Evolutionary conservation across 2,797 vertebrate genomes (phyloP).

Genomic region (Distichodus sexfasciatus): DNA sequence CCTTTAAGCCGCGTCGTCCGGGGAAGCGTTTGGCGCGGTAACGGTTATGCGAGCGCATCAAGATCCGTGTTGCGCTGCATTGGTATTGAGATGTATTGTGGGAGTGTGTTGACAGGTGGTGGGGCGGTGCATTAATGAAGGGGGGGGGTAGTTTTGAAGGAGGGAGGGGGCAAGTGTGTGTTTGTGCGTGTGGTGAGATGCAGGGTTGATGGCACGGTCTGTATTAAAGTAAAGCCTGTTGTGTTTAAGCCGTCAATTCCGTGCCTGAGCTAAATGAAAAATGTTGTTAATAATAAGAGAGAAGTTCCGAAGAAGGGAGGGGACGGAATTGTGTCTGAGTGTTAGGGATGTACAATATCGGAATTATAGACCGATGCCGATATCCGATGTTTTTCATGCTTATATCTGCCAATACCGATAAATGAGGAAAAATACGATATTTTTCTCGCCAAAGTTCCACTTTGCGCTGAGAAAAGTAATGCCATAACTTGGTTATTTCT

Average conservation of each 20-base stretch:
- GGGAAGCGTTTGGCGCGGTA: conserved; percentile 64
- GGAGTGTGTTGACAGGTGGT: conserved; percentile 33
- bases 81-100: conserved; percentile 53
- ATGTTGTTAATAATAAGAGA: not conserved
- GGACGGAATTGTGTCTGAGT: no score
- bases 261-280: not conserved
- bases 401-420: no score
- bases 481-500: no score
- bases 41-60: conserved; percentile 65
- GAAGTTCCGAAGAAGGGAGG: no score
- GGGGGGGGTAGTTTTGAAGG: not conserved
- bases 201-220: not conserved
- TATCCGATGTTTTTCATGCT: no score
- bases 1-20: conserved; percentile 80
- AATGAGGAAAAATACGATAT: no score
- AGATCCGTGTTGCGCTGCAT: conserved; percentile 50
- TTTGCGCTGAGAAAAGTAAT: no score
- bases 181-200: not conserved
- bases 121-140: conserved; percentile 26
- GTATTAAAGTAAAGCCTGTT: not conserved
- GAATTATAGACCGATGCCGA: no score
- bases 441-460: no score
- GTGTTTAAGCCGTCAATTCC: not conserved
- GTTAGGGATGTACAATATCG: no score
- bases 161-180: not conserved